Evolutionary conservation across 2,797 vertebrate genomes (phyloP).

Genomic region (Macrochelys suwanniensis): DNA sequence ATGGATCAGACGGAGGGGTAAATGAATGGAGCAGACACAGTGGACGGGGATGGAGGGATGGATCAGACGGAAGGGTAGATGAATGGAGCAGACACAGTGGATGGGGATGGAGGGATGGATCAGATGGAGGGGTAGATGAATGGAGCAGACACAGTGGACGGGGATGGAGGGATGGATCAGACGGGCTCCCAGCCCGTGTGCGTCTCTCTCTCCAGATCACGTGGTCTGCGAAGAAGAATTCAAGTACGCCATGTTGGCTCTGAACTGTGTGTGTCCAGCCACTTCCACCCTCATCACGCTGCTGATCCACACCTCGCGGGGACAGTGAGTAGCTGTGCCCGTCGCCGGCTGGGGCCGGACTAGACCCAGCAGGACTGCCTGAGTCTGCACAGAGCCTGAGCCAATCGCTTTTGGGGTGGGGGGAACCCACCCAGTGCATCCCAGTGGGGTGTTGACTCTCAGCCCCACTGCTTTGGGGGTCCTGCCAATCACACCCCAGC

Average conservation of each 20-base stretch:
- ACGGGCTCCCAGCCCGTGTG: not conserved
- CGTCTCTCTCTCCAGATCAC: conserved; percentile 81
- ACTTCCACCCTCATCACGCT: conserved; percentile 90
- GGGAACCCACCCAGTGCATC: not conserved
- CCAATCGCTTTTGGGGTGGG: not conserved
- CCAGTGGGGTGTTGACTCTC: not conserved
- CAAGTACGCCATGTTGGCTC: conserved; percentile 90
- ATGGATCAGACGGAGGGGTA: no score
- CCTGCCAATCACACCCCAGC: not conserved
- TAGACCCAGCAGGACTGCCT: not conserved
- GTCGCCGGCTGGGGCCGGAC: no score
- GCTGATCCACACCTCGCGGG: conserved; percentile 89
- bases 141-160: not conserved
- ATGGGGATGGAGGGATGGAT: no score
- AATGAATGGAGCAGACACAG: no score
- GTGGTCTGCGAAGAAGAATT: conserved; percentile 92
- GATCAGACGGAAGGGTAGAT: not conserved
- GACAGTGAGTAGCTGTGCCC: conserved; percentile 86
- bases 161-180: no score
- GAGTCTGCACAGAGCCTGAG: not conserved
- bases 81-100: no score
- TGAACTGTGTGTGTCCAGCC: conserved; percentile 90
- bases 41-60: no score
- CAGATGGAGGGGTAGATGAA: no score
- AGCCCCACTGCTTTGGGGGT: no score